phyloP scores from a whole-genome alignment of 2,113 vertebrate species.

The Datnioides undecimradiatus region DNA sequence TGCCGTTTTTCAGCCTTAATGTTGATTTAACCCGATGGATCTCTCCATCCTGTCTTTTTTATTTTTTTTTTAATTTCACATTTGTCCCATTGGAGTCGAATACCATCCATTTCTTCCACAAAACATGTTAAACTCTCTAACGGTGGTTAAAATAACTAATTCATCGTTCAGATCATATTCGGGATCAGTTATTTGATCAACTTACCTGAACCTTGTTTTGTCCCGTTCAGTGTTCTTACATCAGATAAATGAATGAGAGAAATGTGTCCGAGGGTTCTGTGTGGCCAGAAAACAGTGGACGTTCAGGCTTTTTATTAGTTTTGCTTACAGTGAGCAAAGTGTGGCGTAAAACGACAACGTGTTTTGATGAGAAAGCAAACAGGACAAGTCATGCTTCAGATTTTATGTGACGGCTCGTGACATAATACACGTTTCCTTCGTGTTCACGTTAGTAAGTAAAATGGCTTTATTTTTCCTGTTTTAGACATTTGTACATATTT shows the following conservation, averaged over 20 bases:
- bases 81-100: not conserved
- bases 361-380: not conserved
- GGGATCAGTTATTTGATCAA: not conserved
- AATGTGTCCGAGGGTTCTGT: not conserved
- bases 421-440: not conserved
- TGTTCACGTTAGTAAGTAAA: slow-evolving; percentile 59
- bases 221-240: not conserved
- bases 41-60: not conserved
- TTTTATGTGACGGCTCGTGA: not conserved
- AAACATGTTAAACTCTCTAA: not conserved
- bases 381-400: slow-evolving; percentile 29
- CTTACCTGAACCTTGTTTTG: not conserved
- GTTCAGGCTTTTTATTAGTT: slow-evolving; percentile 44
- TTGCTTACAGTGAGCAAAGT: slow-evolving; percentile 13
- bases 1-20: not conserved
- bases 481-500: slow-evolving; percentile 89
- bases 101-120: not conserved
- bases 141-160: slow-evolving; percentile 2
- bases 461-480: slow-evolving; percentile 63
- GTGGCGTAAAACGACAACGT: not conserved
- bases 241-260: not conserved
- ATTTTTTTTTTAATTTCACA: not conserved
- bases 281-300: slow-evolving; percentile 9
- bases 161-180: not conserved
- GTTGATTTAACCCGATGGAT: not conserved